Evolutionary conservation across 2,113 vertebrate genomes (phyloP), one percentile per base, ranked within the genome.

Genomic region (Falco punctatus): DNA sequence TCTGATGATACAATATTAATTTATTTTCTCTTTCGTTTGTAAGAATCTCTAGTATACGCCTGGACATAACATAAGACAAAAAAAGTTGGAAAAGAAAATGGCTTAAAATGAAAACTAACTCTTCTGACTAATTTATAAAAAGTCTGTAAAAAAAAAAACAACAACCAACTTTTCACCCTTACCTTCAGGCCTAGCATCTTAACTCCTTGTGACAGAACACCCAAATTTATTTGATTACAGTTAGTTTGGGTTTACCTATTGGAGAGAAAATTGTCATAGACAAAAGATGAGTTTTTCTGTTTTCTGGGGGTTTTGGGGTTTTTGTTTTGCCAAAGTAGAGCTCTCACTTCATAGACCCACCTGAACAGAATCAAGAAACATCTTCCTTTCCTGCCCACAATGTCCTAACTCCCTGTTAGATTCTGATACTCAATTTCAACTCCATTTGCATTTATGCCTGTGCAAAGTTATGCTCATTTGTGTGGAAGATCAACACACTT

Each of bases 231-330:
- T 49, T 62, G 3, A 59, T 65, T 77, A 59, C 9, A 15, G 2
- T 72, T 81, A 35, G 11, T 33, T 71, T n/a, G 7, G 6, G 27
- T 92, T 90, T 55, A 40, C 11, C 19, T 35, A 10, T 11, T 40
- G 33, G 38, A 57, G 51, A 78, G 6, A 7, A 92, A 89, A 86
- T 22, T 52, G 32, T n/a, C 6, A 67, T 19, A 40, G 65, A 48
- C 1, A 3, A 66, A 86, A 33, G 6, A 91, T 0, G 0, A 55
- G 26, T 52, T 32, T 69, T 69, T 51, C 22, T 64, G 9, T 2
- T 6, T 44, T 85, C 42, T 52, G 49, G 2, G 2, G 15, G 16
- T 28, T 49, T 65, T 40, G 35, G 49, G 40, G 23, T 11, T 61
- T 49, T 27, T 15, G 6, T 52, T 57, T 35, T 42, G 28, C 27